Conservation (phyloP, 2,797 vertebrate genomes). For the Gymnocypris eckloni region DNA sequence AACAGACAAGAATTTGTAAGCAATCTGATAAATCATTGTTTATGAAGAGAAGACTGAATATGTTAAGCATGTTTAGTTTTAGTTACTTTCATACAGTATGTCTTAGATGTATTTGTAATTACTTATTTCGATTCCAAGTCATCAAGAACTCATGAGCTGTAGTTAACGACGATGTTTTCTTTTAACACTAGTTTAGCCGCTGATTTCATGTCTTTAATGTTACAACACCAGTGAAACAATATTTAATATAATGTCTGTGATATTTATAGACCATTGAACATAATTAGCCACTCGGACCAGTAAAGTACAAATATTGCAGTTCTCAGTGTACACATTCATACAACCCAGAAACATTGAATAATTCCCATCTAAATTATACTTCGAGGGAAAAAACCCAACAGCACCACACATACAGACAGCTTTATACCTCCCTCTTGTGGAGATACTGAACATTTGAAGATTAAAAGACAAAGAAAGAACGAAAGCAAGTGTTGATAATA, state of each 20-base stretch:
- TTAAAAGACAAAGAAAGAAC: background rate
- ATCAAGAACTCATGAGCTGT: background rate
- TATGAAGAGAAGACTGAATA: background rate
- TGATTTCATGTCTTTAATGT: background rate
- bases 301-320: background rate
- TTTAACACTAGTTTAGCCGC: background rate
- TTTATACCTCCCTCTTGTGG: conserved; percentile 6
- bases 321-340: background rate
- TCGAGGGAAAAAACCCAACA: background rate
- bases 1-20: too few relatives aligned
- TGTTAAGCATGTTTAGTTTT: background rate
- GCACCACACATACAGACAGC: background rate
- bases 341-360: background rate
- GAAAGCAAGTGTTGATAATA: background rate
- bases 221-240: background rate
- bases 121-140: background rate
- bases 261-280: background rate
- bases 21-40: background rate
- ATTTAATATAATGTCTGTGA: background rate
- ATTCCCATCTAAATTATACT: background rate
- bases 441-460: background rate
- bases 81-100: background rate
- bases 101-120: background rate
- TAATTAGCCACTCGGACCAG: background rate
- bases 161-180: background rate